Conservation (phyloP, 2,888 invertebrate genomes). For the Siphonodentalium dalli region DNA sequence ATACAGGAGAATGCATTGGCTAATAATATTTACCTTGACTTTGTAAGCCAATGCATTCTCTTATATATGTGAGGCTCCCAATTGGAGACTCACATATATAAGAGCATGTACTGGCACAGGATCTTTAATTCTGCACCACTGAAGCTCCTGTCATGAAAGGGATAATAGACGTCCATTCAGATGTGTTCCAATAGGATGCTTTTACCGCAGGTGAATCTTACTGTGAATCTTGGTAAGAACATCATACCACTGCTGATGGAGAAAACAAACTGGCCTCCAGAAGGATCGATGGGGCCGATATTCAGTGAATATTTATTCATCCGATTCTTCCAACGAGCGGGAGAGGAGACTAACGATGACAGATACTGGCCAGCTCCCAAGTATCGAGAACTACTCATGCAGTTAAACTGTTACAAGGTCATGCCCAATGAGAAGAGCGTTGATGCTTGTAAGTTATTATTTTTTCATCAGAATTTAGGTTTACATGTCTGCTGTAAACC, state of each 20-base stretch:
- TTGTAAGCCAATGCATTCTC: too few species aligned
- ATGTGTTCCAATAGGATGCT: too few species aligned
- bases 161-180: too few species aligned
- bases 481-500: neutral
- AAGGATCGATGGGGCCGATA: conserved; percentile 62
- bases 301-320: conserved; percentile 61
- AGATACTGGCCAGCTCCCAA: conserved; percentile 56
- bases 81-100: too few species aligned
- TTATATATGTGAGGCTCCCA: too few species aligned
- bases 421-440: conserved; percentile 43
- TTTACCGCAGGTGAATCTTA: conserved; percentile 57
- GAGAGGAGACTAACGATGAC: conserved; percentile 44
- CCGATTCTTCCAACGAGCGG: conserved; percentile 46
- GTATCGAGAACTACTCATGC: conserved; percentile 60
- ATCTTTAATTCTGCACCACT: too few species aligned
- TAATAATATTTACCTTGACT: too few species aligned
- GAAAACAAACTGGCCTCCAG: conserved; percentile 60
- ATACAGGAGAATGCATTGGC: too few species aligned
- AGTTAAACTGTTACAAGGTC: conserved; percentile 47
- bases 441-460: conserved; percentile 31
- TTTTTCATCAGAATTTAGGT: neutral
- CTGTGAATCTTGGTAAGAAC: conserved; percentile 55
- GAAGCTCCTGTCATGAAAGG: too few species aligned
- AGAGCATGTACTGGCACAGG: too few species aligned
- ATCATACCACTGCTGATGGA: conserved; percentile 61